Conservation (phyloP, 2,797 vertebrate genomes). For the Aphelocoma californica region DNA sequence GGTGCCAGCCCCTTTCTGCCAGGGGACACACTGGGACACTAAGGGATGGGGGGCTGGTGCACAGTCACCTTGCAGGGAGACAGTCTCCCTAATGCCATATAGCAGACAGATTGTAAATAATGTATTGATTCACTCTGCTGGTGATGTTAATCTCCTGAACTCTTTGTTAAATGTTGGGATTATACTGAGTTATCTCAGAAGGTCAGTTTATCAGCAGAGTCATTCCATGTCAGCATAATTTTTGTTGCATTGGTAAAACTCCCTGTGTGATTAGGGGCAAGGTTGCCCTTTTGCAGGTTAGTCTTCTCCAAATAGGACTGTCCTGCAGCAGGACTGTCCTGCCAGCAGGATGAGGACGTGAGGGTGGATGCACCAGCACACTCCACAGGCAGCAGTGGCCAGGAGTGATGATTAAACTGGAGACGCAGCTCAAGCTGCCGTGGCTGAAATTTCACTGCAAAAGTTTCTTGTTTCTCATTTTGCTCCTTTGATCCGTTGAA, state of each 20-base stretch:
- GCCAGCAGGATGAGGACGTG: not conserved
- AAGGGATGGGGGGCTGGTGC: not conserved
- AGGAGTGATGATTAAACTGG: rapidly evolving
- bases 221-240: not conserved
- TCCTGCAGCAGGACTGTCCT: not conserved
- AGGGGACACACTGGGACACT: not conserved
- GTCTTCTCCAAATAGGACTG: not conserved
- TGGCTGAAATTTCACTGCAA: conserved; percentile 1
- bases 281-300: not conserved
- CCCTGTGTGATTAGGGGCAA: rapidly evolving
- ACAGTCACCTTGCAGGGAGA: not conserved
- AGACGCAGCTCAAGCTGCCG: not conserved
- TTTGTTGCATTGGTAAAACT: not conserved
- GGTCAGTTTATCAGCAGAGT: not conserved
- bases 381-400: not conserved
- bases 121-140: not conserved
- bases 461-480: conserved; percentile 45
- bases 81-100: not conserved
- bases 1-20: not conserved
- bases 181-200: not conserved
- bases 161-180: not conserved
- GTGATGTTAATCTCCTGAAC: not conserved
- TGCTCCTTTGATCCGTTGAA: not conserved
- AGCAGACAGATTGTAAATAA: not conserved
- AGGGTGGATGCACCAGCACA: not conserved